Conservation (phyloP, 2,113 vertebrate genomes). For the Lepisosteus oculatus region DNA sequence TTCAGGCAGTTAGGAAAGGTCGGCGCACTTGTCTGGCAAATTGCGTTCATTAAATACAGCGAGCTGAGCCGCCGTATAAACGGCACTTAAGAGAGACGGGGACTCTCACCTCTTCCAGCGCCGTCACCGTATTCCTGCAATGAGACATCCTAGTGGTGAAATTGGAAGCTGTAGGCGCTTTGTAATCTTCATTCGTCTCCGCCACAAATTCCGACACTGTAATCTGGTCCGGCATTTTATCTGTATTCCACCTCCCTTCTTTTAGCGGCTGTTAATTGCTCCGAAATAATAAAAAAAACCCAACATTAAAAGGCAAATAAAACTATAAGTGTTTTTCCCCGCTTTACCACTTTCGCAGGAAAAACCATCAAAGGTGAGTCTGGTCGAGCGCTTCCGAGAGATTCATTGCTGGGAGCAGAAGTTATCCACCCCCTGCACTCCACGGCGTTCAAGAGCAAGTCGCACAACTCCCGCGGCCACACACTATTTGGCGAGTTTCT, state of each 20-base stretch:
- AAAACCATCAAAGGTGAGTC: background rate
- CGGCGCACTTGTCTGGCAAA: conserved; percentile 4
- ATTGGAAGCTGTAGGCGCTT: conserved; percentile 90
- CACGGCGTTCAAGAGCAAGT: too few species aligned
- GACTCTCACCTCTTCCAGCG: conserved; percentile 83
- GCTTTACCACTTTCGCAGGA: background rate
- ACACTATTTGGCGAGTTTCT: too few species aligned
- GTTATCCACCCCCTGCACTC: background rate
- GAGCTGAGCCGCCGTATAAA: background rate
- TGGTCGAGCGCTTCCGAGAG: background rate
- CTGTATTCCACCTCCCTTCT: conserved; percentile 32
- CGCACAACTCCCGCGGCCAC: too few species aligned
- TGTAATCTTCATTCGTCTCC: conserved; percentile 92
- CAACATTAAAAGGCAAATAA: too few species aligned
- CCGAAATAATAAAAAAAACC: background rate
- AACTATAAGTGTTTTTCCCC: background rate
- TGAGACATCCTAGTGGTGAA: conserved; percentile 86
- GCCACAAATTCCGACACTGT: conserved; percentile 83
- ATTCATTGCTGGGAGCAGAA: background rate
- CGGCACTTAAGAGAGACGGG: too few species aligned
- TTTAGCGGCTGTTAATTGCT: too few species aligned
- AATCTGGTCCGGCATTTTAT: conserved; percentile 82
- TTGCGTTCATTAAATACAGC: background rate
- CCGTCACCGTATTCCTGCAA: conserved; percentile 83
- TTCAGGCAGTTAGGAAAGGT: background rate